phyloP scores from a whole-genome alignment of 2,797 vertebrate genomes.

The Cacajao melanocephalus region DNA sequence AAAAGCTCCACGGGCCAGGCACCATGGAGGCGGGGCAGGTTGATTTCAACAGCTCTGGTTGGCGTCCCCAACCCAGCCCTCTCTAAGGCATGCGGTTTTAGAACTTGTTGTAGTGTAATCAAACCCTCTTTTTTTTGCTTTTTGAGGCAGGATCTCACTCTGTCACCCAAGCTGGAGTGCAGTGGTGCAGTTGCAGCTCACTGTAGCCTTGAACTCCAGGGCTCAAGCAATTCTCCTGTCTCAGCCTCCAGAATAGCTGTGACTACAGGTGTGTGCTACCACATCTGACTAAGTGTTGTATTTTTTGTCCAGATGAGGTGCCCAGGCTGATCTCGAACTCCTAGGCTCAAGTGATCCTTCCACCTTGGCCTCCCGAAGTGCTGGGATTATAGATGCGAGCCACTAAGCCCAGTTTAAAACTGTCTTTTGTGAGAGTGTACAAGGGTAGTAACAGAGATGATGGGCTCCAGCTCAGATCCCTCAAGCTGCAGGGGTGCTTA shows the following conservation, averaged over 20 bases:
- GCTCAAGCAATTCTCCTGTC: background rate
- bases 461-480: background rate
- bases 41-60: rapidly evolving
- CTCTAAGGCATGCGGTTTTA: background rate
- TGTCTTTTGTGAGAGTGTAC: background rate
- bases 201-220: background rate
- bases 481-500: background rate
- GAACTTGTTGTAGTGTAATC: background rate
- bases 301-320: background rate
- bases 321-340: background rate
- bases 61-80: background rate
- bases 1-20: rapidly evolving
- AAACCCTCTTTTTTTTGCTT: background rate
- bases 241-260: background rate
- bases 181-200: background rate
- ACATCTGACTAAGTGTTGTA: background rate
- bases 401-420: background rate
- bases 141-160: background rate
- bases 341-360: background rate
- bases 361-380: background rate
- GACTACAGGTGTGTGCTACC: background rate
- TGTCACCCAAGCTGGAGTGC: background rate
- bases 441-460: background rate
- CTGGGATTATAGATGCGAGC: background rate
- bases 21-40: rapidly evolving